Conservation (phyloP, 1,140 invertebrate genomes). For the Achroia grisella region DNA sequence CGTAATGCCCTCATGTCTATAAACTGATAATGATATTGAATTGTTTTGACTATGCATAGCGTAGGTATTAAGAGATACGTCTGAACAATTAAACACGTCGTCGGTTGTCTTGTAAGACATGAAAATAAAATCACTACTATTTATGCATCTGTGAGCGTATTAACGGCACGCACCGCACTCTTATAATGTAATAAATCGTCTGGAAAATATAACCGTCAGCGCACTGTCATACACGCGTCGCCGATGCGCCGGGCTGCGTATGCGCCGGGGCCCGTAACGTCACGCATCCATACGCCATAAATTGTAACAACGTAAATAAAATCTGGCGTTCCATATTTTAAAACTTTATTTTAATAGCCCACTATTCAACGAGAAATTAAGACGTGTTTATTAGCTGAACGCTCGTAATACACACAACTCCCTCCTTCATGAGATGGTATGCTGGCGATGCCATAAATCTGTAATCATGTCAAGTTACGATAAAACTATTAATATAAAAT, state of each 20-base stretch:
- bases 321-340: conserved; percentile 67
- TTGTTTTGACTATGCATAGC: conserved; percentile 51
- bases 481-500: conserved; percentile 10
- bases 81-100: conserved; percentile 59
- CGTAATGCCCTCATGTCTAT: conserved; percentile 1
- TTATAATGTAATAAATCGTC: conserved; percentile 71
- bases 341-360: conserved; percentile 69
- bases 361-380: conserved; percentile 67
- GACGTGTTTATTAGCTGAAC: conserved; percentile 65
- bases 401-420: conserved; percentile 62
- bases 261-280: conserved; percentile 20
- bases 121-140: conserved; percentile 70
- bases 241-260: conserved; percentile 29
- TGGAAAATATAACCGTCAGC: conserved; percentile 70
- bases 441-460: conserved; percentile 43
- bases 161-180: conserved; percentile 54
- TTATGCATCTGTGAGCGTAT: conserved; percentile 66
- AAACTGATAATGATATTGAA: conserved; percentile 24
- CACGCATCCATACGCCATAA: conserved; percentile 57
- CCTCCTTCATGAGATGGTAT: conserved; percentile 51
- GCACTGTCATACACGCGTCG: conserved; percentile 58
- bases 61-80: conserved; percentile 38
- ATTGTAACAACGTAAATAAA: conserved; percentile 66
- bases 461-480: conserved; percentile 35
- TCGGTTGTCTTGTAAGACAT: conserved; percentile 66